A percentile compares a stretch with the other conserved stretches of the same genome.
Conservation (phyloP, 2,797 vertebrate species). For the Luscinia megarhynchos region DNA sequence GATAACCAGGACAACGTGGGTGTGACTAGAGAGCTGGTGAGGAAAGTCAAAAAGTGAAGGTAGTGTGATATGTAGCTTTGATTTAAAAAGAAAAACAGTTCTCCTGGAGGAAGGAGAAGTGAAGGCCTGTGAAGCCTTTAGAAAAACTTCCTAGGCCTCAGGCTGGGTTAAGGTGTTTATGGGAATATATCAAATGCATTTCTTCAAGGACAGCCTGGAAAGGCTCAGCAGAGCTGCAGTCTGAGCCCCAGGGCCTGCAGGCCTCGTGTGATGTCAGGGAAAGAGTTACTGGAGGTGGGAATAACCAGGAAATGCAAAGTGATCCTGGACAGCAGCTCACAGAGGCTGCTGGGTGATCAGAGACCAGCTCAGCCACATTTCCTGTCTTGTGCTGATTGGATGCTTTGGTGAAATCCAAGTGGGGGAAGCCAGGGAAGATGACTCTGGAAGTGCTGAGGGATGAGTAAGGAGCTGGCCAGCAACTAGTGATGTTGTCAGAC, state of each 20-base stretch:
- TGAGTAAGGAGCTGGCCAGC: background rate
- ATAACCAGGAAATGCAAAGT: background rate
- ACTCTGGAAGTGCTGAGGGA: background rate
- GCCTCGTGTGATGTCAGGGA: rapidly evolving
- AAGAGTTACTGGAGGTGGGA: background rate
- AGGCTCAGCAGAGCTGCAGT: background rate
- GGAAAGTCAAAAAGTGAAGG: background rate
- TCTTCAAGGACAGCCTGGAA: background rate
- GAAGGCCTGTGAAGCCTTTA: background rate
- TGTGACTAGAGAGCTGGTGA: background rate
- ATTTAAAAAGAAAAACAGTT: background rate
- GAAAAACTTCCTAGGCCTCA: background rate
- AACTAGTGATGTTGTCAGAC: background rate
- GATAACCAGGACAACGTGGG: background rate
- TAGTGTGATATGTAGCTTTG: background rate
- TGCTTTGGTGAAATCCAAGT: background rate
- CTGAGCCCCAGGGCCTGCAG: background rate
- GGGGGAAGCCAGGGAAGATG: background rate
- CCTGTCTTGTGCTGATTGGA: background rate
- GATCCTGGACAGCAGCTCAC: background rate
- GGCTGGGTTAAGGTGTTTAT: background rate
- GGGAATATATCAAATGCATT: background rate
- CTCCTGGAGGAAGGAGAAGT: background rate
- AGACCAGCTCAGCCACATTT: background rate
- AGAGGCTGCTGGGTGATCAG: background rate